Conservation (phyloP, 1,140 invertebrate species). For the Caenorhabditis tropicalis region DNA sequence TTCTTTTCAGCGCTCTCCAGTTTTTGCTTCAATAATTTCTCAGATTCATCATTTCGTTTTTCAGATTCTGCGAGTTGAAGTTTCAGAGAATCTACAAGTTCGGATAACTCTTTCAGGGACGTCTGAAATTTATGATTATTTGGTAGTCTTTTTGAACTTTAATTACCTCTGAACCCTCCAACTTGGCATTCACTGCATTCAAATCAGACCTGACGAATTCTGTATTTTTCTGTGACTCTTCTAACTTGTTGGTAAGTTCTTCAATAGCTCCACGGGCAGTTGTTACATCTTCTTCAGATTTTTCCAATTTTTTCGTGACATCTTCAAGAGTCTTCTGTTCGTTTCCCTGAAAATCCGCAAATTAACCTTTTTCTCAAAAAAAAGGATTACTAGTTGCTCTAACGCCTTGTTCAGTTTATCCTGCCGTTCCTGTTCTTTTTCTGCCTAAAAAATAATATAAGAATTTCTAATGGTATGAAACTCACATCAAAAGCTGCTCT, state of each 20-base stretch:
- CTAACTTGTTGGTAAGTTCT: neutral
- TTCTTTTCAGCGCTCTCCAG: neutral
- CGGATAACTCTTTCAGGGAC: neutral
- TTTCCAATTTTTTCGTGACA: neutral
- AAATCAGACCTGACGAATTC: neutral
- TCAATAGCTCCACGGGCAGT: neutral
- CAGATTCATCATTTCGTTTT: neutral
- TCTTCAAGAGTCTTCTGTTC: neutral
- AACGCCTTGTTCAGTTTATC: neutral
- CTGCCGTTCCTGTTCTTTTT: neutral
- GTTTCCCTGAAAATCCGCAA: neutral
- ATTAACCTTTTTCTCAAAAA: neutral
- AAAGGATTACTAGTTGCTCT: neutral
- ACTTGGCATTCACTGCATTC: neutral
- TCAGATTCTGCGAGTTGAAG: neutral
- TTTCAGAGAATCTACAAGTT: neutral
- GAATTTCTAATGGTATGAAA: neutral
- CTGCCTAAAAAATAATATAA: neutral
- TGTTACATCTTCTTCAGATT: neutral
- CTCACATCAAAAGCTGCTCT: slow-evolving; percentile 6
- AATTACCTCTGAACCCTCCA: neutral
- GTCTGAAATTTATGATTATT: neutral
- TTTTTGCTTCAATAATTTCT: neutral
- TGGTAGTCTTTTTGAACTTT: neutral
- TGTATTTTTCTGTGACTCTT: neutral